phyloP scores from a whole-genome alignment of 2,888 invertebrate species.

The Anagyrus pseudococci region DNA sequence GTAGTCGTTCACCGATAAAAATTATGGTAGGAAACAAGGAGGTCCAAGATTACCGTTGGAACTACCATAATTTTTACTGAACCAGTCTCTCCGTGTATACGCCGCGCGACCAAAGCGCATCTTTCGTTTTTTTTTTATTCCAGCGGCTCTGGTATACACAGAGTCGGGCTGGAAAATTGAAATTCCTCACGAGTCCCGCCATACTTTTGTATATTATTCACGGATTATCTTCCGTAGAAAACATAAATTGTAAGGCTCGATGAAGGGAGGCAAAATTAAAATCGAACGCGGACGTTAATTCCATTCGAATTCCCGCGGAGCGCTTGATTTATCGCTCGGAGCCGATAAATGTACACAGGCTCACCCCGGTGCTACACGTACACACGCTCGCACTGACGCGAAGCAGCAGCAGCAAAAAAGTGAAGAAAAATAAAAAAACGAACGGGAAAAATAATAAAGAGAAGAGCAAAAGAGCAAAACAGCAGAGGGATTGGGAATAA shows the following conservation, averaged over 20 bases:
- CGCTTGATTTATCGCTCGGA: conserved; percentile 33
- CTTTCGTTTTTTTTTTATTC: too few species aligned
- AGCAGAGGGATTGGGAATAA: conserved; percentile 25
- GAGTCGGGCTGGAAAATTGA: neutral
- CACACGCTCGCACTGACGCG: neutral
- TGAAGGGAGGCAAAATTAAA: conserved; percentile 38
- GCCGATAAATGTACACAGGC: conserved; percentile 26
- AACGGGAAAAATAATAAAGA: conserved; percentile 9
- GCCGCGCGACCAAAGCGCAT: neutral
- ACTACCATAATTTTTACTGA: too few species aligned
- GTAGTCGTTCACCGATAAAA: too few species aligned
- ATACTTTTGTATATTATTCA: neutral
- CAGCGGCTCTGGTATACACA: too few species aligned
- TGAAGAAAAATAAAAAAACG: neutral
- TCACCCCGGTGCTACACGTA: neutral
- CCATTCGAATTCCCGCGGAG: conserved; percentile 34
- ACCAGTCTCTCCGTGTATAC: too few species aligned
- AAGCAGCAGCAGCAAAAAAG: too few species aligned
- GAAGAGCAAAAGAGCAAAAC: conserved; percentile 15
- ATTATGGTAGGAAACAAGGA: too few species aligned
- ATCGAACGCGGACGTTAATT: conserved; percentile 38
- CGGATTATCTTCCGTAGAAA: conserved; percentile 25
- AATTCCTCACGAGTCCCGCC: conserved; percentile 1
- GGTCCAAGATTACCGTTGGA: too few species aligned
- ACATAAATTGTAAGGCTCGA: conserved; percentile 21